Evolutionary conservation across 1,140 invertebrate species (phyloP).

Genomic region (Periplaneta americana): DNA sequence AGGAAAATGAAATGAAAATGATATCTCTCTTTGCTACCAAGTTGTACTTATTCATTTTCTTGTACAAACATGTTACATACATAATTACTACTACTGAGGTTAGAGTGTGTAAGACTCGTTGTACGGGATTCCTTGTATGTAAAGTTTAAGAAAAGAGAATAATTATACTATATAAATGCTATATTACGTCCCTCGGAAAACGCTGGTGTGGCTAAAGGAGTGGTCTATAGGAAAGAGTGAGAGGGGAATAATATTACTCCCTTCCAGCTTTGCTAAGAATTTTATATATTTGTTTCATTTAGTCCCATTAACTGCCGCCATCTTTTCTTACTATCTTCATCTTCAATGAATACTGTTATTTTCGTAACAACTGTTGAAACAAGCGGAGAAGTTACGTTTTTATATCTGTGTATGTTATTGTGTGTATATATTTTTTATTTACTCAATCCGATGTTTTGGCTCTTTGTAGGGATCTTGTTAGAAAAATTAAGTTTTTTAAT

Average conservation of each 20-base stretch:
- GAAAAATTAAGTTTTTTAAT: background rate
- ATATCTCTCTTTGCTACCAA: conserved; percentile 48
- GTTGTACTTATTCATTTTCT: conserved; percentile 48
- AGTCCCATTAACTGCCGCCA: background rate
- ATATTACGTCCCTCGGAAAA: conserved; percentile 8
- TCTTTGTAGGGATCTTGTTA: background rate
- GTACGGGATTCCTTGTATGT: conserved; percentile 13
- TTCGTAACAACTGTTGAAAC: background rate
- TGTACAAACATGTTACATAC: conserved; percentile 37
- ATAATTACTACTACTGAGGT: background rate
- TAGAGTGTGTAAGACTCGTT: conserved; percentile 4
- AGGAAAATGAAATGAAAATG: conserved; percentile 33
- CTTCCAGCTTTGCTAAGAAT: background rate
- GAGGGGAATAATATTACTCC: background rate
- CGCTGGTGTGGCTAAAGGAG: background rate
- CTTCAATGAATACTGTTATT: background rate
- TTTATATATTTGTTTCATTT: background rate
- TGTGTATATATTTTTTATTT: conserved; percentile 5
- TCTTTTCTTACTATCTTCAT: background rate
- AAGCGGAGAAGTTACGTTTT: conserved; percentile 1
- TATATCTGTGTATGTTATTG: conserved; percentile 6
- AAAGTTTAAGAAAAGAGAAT: conserved; percentile 7
- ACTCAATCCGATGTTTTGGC: background rate
- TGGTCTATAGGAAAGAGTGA: background rate
- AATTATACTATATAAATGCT: conserved; percentile 5